phyloP scores from a whole-genome alignment of 2,113 vertebrate genomes.

The Heteronetta atricapilla region DNA sequence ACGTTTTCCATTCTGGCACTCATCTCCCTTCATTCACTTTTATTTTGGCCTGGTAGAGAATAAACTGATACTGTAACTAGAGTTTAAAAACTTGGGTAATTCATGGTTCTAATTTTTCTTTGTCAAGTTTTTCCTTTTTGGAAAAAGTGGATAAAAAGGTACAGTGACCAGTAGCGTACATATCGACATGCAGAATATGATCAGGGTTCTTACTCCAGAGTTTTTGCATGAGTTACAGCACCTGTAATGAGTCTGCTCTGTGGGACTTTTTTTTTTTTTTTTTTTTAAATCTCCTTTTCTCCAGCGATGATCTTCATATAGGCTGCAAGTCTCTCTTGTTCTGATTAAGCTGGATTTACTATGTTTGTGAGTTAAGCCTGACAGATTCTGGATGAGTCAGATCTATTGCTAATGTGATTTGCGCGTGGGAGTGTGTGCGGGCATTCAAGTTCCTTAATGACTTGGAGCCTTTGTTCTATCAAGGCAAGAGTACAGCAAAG shows the following conservation, averaged over 20 bases:
- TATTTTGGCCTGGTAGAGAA: background rate
- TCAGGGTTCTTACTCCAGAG: background rate
- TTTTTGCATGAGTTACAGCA: background rate
- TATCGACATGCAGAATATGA: background rate
- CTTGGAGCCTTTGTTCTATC: background rate
- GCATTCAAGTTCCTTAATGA: background rate
- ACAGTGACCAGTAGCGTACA: too few relatives aligned
- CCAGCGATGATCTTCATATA: background rate
- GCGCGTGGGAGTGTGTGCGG: accelerated
- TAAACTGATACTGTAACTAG: background rate
- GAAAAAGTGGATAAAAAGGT: background rate
- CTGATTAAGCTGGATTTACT: background rate
- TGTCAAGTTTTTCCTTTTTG: background rate
- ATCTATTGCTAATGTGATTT: background rate
- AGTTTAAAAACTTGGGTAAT: background rate
- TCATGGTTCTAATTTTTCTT: background rate
- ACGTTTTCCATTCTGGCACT: background rate
- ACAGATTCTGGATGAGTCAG: background rate
- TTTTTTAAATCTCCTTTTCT: background rate
- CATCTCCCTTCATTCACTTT: background rate
- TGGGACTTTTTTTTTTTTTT: background rate
- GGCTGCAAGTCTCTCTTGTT: background rate
- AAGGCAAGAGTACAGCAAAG: background rate
- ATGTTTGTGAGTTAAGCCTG: background rate
- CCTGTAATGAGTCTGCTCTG: background rate